These are phyloP conservation scores for Pseudorhombus dupliciocellatus DNA, from an alignment of 2,113 vertebrate species.

Conservation along the genomic window DNA sequence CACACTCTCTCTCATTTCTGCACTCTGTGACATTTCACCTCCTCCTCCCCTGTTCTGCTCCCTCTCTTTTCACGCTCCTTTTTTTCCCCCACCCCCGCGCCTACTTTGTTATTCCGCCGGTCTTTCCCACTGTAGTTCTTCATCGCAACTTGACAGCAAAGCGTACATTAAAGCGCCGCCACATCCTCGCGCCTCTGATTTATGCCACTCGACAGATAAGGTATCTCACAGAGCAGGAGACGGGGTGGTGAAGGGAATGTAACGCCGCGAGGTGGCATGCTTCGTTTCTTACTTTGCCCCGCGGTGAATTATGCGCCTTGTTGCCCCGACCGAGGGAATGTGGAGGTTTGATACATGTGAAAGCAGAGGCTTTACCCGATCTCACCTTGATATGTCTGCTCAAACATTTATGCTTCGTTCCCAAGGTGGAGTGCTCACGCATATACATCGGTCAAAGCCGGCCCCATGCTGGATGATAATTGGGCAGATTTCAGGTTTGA, in stretches of 20 bases:
- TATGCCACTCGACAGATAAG: conserved; percentile 58
- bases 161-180: conserved; percentile 50
- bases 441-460: conserved; percentile 6
- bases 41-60: no score
- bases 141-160: conserved; percentile 52
- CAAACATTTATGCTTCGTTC: background rate
- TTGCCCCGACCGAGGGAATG: conserved; percentile 17
- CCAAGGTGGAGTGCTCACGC: background rate
- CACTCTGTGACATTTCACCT: background rate
- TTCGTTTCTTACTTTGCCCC: conserved; percentile 38
- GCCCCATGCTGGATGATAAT: background rate
- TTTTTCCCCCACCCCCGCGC: background rate
- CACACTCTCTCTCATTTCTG: conserved; percentile 11
- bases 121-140: conserved; percentile 36
- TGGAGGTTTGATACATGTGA: conserved; percentile 21
- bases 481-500: background rate
- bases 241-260: conserved; percentile 42
- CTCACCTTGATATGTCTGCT: conserved; percentile 19
- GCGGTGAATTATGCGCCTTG: conserved; percentile 34
- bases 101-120: conserved; percentile 43
- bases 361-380: conserved; percentile 26
- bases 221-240: conserved; percentile 37
- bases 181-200: conserved; percentile 40
- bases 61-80: background rate
- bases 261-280: conserved; percentile 37